Percentiles rank a stretch among this genome's conserved stretches.
Evolutionary conservation across 2,797 vertebrate species (phyloP).

Genomic region (Lindbergichthys nudifrons): DNA sequence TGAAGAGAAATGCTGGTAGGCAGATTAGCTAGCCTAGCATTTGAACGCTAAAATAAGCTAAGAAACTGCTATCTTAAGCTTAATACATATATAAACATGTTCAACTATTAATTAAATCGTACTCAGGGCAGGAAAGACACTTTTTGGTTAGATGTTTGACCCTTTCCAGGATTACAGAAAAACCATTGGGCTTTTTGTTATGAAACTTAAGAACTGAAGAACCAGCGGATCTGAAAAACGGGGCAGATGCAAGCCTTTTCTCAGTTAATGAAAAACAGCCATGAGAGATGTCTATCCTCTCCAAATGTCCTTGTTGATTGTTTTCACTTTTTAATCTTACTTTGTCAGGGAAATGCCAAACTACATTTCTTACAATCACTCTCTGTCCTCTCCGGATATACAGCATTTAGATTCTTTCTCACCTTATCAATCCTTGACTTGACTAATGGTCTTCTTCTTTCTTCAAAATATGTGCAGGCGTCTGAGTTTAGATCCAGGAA

Average conservation of each 20-base stretch:
- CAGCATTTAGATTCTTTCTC: slow-evolving; percentile 8
- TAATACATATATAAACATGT: background rate
- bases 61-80: background rate
- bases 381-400: background rate
- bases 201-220: too few relatives aligned
- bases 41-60: background rate
- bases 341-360: background rate
- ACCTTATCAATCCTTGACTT: slow-evolving; percentile 98
- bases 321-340: background rate
- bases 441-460: slow-evolving; percentile 91
- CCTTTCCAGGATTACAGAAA: too few relatives aligned
- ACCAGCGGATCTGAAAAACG: too few relatives aligned
- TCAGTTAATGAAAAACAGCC: too few relatives aligned
- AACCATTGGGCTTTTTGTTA: too few relatives aligned
- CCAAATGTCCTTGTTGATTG: too few relatives aligned
- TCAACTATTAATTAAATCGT: background rate
- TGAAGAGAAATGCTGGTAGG: background rate
- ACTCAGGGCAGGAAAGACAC: background rate
- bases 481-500: slow-evolving; percentile 93
- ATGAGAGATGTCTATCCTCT: too few relatives aligned
- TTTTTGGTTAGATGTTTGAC: background rate
- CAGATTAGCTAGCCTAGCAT: background rate
- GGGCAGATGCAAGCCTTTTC: too few relatives aligned
- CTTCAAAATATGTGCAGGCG: slow-evolving; percentile 90
- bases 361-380: background rate